These are phyloP conservation scores for Corydoras maculifer DNA, from an alignment of 2,113 vertebrate genomes.

Conservation along the genomic window DNA sequence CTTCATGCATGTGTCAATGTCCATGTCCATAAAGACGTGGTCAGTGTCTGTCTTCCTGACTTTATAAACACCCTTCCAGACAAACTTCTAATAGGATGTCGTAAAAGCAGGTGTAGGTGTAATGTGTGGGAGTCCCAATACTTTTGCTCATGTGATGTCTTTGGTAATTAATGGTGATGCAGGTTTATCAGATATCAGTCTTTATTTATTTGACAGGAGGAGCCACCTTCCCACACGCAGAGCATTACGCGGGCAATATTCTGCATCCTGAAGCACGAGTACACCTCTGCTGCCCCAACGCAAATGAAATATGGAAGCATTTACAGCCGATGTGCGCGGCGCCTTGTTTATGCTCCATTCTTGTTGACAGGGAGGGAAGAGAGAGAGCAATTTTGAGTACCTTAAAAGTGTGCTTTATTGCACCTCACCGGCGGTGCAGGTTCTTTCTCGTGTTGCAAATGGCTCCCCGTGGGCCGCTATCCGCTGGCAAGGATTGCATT, in stretches of 20 bases:
- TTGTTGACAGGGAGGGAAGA: constrained; percentile 88
- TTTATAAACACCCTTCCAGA: too few species aligned
- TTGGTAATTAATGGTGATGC: too few species aligned
- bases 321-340: constrained; percentile 76
- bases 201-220: too few species aligned
- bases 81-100: too few species aligned
- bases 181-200: too few species aligned
- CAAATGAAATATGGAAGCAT: constrained; percentile 91
- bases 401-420: constrained; percentile 85
- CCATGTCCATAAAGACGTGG: too few species aligned
- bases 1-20: too few species aligned
- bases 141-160: too few species aligned
- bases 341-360: constrained; percentile 92
- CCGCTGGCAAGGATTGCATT: constrained; percentile 76
- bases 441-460: constrained; percentile 80
- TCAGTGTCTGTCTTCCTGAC: too few species aligned
- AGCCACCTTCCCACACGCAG: background rate
- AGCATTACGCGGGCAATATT: constrained; percentile 51
- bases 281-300: constrained; percentile 59
- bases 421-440: constrained; percentile 71
- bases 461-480: constrained; percentile 79
- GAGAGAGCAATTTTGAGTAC: constrained; percentile 85
- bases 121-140: too few species aligned
- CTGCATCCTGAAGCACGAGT: constrained; percentile 57
- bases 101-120: too few species aligned